Evolutionary conservation across 2,888 invertebrate genomes (phyloP).

Genomic region (Frankliniella fusca): DNA sequence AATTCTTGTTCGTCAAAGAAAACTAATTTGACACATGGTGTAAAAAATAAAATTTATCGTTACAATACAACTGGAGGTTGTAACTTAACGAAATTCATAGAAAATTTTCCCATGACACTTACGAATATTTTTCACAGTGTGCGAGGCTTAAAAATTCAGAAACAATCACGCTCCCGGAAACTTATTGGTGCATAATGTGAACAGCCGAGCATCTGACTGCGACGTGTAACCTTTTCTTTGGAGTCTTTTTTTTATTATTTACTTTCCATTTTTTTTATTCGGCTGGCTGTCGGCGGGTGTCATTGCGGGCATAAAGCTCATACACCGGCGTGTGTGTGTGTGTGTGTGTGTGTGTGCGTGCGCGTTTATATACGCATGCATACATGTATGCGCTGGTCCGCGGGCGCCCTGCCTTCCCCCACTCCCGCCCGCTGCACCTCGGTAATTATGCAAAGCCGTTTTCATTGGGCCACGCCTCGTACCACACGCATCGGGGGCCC

Average conservation of each 20-base stretch:
- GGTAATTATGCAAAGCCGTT: slow-evolving; percentile 8
- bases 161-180: not conserved
- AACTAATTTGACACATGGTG: no score
- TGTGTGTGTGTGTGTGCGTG: not conserved
- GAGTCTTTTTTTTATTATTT: not conserved
- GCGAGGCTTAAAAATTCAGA: no score
- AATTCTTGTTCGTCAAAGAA: no score
- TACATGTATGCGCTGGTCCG: not conserved
- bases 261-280: no score
- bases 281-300: not conserved
- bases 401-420: not conserved
- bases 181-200: not conserved
- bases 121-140: no score
- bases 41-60: no score
- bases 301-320: not conserved
- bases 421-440: not conserved
- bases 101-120: no score
- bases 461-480: slow-evolving; percentile 16
- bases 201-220: not conserved
- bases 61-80: no score
- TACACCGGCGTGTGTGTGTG: not conserved
- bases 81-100: no score
- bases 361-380: not conserved
- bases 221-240: not conserved
- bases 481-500: not conserved